Evolutionary conservation across 2,113 vertebrate species (phyloP).

Genomic region (Grammomys dolichurus): DNA sequence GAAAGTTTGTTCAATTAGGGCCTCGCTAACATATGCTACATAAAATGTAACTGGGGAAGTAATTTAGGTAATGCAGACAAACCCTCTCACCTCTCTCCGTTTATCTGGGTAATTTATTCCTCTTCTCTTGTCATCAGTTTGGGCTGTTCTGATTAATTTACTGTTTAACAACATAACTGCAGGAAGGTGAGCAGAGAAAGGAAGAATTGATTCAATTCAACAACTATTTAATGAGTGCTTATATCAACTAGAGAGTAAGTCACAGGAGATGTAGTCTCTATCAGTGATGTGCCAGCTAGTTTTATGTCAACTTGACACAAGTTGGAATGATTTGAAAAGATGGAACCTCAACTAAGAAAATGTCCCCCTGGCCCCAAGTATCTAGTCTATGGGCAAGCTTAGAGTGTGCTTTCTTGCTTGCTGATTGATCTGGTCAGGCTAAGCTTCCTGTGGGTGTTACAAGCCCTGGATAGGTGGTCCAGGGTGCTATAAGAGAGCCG

Average conservation of each 20-base stretch:
- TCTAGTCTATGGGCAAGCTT: not conserved
- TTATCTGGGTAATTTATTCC: slow-evolving; percentile 54
- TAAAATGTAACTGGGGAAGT: slow-evolving; percentile 23
- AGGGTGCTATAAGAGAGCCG: not conserved
- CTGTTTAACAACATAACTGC: slow-evolving; percentile 46
- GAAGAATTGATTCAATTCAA: slow-evolving; percentile 51
- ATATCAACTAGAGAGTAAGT: not conserved
- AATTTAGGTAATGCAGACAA: not conserved
- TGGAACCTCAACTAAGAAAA: not conserved
- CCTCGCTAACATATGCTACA: not conserved
- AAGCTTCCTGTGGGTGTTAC: not conserved
- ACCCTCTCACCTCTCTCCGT: not conserved
- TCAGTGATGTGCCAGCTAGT: not conserved
- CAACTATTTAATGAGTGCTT: slow-evolving; percentile 41
- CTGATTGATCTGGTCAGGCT: not conserved
- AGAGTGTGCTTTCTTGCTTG: not conserved
- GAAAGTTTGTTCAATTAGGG: not conserved
- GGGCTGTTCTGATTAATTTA: slow-evolving; percentile 66
- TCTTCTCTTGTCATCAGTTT: slow-evolving; percentile 49
- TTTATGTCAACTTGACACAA: not conserved
- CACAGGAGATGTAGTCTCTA: not conserved
- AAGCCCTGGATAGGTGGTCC: not conserved
- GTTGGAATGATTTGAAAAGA: not conserved
- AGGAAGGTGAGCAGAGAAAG: slow-evolving; percentile 44
- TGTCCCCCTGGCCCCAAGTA: not conserved